These are phyloP conservation scores for Leptodirus hochenwartii DNA, from an alignment of 2,888 invertebrate genomes.

Conservation along the genomic window DNA sequence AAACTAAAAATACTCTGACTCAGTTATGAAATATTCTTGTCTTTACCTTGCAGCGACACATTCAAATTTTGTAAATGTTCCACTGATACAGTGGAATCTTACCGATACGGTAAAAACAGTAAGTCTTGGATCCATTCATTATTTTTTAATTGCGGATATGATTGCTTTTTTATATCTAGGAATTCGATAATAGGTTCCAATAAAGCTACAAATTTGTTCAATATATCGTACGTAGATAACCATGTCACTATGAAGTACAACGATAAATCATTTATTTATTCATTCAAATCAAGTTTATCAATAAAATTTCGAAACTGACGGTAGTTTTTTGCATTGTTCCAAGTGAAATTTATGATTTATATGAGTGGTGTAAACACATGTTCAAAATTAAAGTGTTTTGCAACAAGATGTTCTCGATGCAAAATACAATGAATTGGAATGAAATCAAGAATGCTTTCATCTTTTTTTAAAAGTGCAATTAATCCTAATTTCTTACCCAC, in stretches of 20 bases:
- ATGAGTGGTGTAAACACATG: slow-evolving; percentile 1
- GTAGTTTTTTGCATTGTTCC: too few relatives aligned
- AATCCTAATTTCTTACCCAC: slow-evolving; percentile 2
- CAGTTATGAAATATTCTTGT: slow-evolving; percentile 1
- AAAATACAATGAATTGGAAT: not conserved
- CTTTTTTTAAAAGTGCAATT: not conserved
- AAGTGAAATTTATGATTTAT: too few relatives aligned
- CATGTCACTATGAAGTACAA: not conserved
- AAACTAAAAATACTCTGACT: not conserved
- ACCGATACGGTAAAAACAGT: not conserved
- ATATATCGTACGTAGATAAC: slow-evolving; percentile 1
- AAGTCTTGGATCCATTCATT: slow-evolving; percentile 1
- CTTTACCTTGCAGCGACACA: slow-evolving; percentile 1
- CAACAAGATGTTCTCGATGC: not conserved
- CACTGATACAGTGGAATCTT: too few relatives aligned
- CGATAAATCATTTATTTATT: not conserved
- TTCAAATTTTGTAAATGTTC: slow-evolving; percentile 2
- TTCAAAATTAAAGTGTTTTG: slow-evolving; percentile 1
- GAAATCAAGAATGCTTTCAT: slow-evolving; percentile 1
- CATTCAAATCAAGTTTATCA: slow-evolving; percentile 1
- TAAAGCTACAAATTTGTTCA: not conserved
- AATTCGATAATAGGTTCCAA: slow-evolving; percentile 1
- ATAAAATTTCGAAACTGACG: slow-evolving; percentile 1
- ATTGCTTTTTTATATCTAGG: slow-evolving; percentile 1
- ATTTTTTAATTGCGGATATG: slow-evolving; percentile 1